Percentiles rank a stretch among this genome's conserved stretches.
phyloP scores from a whole-genome alignment of 2,797 vertebrate species.

The Pyrrhura leucotis region DNA sequence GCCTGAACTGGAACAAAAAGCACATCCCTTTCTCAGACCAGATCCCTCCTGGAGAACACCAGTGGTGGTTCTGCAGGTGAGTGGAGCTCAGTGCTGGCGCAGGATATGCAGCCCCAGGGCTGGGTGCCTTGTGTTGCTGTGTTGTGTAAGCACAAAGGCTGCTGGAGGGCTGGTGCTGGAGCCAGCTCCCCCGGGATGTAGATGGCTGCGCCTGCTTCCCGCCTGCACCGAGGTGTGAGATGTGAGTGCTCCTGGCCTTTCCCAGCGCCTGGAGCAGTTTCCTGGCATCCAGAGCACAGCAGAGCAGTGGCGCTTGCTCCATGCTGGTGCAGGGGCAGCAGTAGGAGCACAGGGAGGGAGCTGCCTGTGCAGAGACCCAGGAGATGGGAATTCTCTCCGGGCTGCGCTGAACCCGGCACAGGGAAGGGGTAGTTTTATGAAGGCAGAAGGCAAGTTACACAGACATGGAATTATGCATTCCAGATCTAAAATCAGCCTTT shows the following conservation, averaged over 20 bases:
- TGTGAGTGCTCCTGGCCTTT: rapidly evolving
- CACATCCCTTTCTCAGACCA: background rate
- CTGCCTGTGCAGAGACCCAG: background rate
- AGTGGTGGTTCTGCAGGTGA: background rate
- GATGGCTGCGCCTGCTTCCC: background rate
- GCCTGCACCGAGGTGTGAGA: background rate
- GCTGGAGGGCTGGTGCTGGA: background rate
- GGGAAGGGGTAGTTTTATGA: background rate
- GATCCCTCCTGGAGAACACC: background rate
- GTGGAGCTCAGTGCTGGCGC: background rate
- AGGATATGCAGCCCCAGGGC: background rate
- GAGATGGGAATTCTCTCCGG: background rate
- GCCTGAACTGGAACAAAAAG: background rate
- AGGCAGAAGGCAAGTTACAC: rapidly evolving
- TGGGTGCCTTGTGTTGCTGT: background rate
- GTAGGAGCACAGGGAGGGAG: background rate
- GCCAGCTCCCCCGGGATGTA: background rate
- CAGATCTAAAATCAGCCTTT: background rate
- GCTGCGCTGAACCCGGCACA: background rate
- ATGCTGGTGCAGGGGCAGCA: background rate
- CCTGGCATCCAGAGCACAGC: background rate
- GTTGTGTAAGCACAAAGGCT: background rate
- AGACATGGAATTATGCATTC: background rate
- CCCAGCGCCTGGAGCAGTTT: background rate
- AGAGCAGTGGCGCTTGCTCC: background rate